These are phyloP conservation scores for Salvelinus fontinalis DNA, from an alignment of 2,113 vertebrate genomes.

Conservation along the genomic window DNA sequence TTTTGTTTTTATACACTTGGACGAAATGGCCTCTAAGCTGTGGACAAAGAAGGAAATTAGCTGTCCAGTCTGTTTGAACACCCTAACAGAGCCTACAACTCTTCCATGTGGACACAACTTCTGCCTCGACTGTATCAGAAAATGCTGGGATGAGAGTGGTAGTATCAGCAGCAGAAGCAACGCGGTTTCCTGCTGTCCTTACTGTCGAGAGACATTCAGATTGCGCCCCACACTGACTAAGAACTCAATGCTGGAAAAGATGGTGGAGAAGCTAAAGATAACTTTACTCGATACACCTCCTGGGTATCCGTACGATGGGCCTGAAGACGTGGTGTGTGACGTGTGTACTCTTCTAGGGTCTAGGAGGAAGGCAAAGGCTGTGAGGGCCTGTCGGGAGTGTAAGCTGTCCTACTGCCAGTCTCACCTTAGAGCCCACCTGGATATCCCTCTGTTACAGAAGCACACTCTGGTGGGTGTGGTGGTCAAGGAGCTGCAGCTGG, in stretches of 20 bases:
- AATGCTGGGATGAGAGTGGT: slow-evolving; percentile 19
- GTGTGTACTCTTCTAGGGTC: background rate
- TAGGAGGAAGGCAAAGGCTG: slow-evolving; percentile 5
- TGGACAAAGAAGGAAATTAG: background rate
- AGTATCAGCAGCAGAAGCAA: slow-evolving; percentile 15
- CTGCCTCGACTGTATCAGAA: slow-evolving; percentile 27
- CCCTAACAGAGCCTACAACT: slow-evolving; percentile 22
- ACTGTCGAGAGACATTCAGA: slow-evolving; percentile 11
- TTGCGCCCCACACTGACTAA: slow-evolving; percentile 2
- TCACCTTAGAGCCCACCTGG: slow-evolving; percentile 15
- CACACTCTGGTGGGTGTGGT: slow-evolving; percentile 6
- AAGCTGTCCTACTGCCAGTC: slow-evolving; percentile 8
- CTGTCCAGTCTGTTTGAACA: slow-evolving; percentile 37
- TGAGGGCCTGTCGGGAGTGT: too few relatives aligned
- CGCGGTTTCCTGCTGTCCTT: slow-evolving; percentile 12
- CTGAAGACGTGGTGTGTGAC: background rate
- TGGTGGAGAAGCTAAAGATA: background rate
- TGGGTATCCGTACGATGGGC: too few relatives aligned
- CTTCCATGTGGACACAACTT: slow-evolving; percentile 11
- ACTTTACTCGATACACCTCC: too few relatives aligned
- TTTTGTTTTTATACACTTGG: background rate
- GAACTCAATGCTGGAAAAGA: slow-evolving; percentile 5
- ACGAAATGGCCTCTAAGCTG: background rate
- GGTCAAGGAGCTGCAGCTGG: too few relatives aligned
- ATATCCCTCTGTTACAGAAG: background rate